Conservation (phyloP, 2,113 vertebrate genomes). For the Oncorhynchus tshawytscha region DNA sequence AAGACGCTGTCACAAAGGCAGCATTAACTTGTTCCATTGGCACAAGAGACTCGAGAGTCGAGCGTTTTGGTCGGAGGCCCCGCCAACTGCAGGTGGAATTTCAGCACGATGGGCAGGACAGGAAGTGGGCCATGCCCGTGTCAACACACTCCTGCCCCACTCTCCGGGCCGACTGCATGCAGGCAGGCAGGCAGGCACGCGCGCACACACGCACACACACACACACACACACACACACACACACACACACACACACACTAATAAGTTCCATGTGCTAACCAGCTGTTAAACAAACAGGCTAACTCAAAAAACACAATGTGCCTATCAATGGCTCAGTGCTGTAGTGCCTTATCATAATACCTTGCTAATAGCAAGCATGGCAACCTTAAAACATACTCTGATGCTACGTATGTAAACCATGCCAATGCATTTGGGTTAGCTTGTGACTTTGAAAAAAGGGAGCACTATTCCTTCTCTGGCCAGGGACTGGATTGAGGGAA, state of each 20-base stretch:
- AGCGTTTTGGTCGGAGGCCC: background rate
- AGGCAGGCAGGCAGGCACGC: background rate
- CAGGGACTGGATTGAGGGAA: slow-evolving; percentile 2
- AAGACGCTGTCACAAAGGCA: slow-evolving; percentile 2
- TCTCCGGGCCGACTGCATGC: background rate
- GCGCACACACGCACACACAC: background rate
- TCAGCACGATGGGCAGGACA: slow-evolving; percentile 19
- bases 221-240: no score
- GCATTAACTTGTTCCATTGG: slow-evolving; percentile 8
- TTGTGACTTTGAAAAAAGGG: slow-evolving; percentile 13
- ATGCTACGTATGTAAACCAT: background rate
- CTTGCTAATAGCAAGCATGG: background rate
- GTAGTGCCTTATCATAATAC: no score
- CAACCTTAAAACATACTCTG: background rate
- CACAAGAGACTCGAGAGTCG: background rate
- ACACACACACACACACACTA: background rate
- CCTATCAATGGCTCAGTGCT: no score
- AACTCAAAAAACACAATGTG: no score
- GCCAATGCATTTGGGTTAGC: slow-evolving; percentile 8
- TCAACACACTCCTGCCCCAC: background rate
- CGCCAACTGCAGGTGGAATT: slow-evolving; percentile 18
- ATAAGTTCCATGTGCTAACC: slow-evolving; percentile 19
- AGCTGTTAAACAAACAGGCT: background rate
- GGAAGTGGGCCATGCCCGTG: slow-evolving; percentile 10
- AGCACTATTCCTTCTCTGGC: slow-evolving; percentile 9